Base-by-base conservation (phyloP, 2,888 invertebrate species). In the Mythimna lalbum region DNA sequence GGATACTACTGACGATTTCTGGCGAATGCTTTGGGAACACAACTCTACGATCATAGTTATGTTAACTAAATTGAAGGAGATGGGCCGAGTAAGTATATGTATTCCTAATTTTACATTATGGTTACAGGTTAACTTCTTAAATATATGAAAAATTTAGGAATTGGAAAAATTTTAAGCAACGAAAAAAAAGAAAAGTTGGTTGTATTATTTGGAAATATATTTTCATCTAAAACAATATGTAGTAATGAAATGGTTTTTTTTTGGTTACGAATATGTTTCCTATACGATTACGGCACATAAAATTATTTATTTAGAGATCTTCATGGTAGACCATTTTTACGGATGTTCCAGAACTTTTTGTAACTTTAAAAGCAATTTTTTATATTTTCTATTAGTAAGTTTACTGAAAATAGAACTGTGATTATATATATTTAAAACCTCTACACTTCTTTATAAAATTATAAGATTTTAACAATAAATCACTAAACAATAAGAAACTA, bases 21-120 rank as follows among this genome's bases (percentile, higher is more conserved):
- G 99, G 99, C 97, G 99, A 76, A 99, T 99, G 99, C 96, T 99
- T 56, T 99, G 99, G 99, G 99, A 99, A 91, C 99, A 99, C 93
- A 99, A 99, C 93, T 99, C 99, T 2, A 99, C 99, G 53, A 99
- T 99, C 90, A 98, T 99, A 80, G 99, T 99, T 39, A 99, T 99
- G 99, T 96, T 99, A 85, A 99, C 99, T 21, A 99, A 99, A 92
- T 96, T 99, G 73, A 98, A 99, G 91, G 99, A 99, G 95, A 99
- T 99, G 98, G 99, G 99, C 89, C 96, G 99, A 93, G 98, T 98
- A 95, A 97, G 98, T 95, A 61, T 4, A 49, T 27, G 39, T 19
- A 19, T 9, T 21, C 17, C 4, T 19, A 1, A 7, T 61, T 33
- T 47, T 39, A 1, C 12, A 17, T 4, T 19, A 39, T 4, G 12